Base-by-base conservation (phyloP, 2,797 vertebrate species). In the Pipistrellus kuhlii region DNA sequence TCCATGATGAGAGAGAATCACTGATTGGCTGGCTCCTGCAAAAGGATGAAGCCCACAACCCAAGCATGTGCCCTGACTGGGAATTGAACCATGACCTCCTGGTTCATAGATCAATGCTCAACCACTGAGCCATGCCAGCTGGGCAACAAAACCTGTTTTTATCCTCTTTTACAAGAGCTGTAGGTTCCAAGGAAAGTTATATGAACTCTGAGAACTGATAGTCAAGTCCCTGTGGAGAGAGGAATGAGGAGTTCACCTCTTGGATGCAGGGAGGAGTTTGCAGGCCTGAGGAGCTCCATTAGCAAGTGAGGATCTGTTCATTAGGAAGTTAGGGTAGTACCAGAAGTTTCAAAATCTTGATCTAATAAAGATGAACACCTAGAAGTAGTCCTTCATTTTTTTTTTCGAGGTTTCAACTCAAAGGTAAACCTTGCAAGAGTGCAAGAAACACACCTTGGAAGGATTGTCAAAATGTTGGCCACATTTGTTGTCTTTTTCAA, bases 201-300 rank as follows among this genome's bases (percentile, higher is more conserved):
- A 21, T 80, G 18, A 53, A 38, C 87, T 96, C 35, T 92, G 48
- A 83, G 77, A 93, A 35, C 18, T 32, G 8, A 46, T 48, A 64
- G 1, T 48, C 2, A 41, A 66, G 14, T 21, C 14, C 17, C 17
- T 59, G 8, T 6, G 2, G 20, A 32, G 20, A 20, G 3, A 8
- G 21, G 21, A 64, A 51, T 69, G 76, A 84, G 27, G 27, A 2
- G 0, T 83, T 86, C 41, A 15, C 14, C n/a, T 83, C 7, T 62
- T 25, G 10, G 55, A 14, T 59, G 18, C 3, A 41, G 18, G 23
- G 20, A 59, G 3, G 2, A 25, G 7, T 17, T n/a, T 25, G 10
- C 48, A 46, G 17, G 21, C n/a, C 55, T 25, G 1, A 4, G 80
- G 35, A 85, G 20, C 1, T 41, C 30, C 21, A 8, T 7, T 7